A percentile compares a stretch with the other conserved stretches of the same genome.
phyloP scores from a whole-genome alignment of 2,888 invertebrate genomes.

The Tipula unca region DNA sequence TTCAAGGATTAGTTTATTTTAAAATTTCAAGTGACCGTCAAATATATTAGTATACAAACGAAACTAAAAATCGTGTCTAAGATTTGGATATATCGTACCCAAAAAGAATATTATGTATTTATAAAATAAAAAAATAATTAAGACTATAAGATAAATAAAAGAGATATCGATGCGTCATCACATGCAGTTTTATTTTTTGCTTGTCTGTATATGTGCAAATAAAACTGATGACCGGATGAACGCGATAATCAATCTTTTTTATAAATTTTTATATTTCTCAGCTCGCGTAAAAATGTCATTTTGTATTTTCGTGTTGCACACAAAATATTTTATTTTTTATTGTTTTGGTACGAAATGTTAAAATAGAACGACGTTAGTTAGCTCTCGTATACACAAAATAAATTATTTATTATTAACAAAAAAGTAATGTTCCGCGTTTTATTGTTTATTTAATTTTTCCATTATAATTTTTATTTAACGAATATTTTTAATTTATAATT shows the following conservation, averaged over 20 bases:
- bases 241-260: constrained; percentile 16
- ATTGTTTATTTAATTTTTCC: neutral
- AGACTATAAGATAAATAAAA: neutral
- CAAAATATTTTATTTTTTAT: neutral
- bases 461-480: neutral
- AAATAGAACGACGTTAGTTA: neutral
- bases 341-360: neutral
- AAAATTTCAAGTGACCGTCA: constrained; percentile 16
- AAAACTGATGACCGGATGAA: constrained; percentile 19
- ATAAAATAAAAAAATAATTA: neutral
- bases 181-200: constrained; percentile 3
- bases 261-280: neutral
- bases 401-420: neutral
- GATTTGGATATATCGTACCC: neutral
- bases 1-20: constrained; percentile 16
- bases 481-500: neutral
- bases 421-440: neutral
- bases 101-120: neutral
- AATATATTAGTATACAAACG: neutral
- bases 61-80: neutral
- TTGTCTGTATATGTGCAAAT: neutral
- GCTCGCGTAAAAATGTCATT: neutral
- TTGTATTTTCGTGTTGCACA: neutral
- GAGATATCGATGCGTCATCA: constrained; percentile 15
- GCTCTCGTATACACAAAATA: neutral